Percentiles rank a stretch among this genome's conserved stretches.
phyloP scores from a whole-genome alignment of 2,888 invertebrate genomes.

The Amitus sp. region DNA sequence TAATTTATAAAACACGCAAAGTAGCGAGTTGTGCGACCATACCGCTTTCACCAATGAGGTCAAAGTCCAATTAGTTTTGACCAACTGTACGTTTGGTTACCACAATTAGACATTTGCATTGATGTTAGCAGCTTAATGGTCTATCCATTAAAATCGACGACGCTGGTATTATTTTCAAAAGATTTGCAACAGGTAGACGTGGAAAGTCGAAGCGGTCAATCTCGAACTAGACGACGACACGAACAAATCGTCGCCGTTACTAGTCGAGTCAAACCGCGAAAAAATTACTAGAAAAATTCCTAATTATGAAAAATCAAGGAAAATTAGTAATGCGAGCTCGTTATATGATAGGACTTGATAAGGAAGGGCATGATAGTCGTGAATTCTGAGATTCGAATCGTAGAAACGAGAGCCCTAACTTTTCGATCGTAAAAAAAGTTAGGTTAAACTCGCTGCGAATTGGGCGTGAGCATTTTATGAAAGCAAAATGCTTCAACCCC shows the following conservation, averaged over 20 bases:
- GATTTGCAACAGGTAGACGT: constrained; percentile 11
- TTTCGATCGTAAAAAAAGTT: too few relatives aligned
- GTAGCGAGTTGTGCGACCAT: constrained; percentile 58
- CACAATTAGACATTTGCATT: constrained; percentile 65
- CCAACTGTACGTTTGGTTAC: constrained; percentile 54
- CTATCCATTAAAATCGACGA: constrained; percentile 28
- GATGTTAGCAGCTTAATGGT: constrained; percentile 61
- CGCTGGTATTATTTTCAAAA: constrained; percentile 18
- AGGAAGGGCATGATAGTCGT: too few relatives aligned
- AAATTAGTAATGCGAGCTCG: too few relatives aligned
- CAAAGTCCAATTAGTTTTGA: constrained; percentile 63
- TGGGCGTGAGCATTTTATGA: too few relatives aligned
- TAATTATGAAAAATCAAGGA: too few relatives aligned
- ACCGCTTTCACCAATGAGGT: constrained; percentile 63
- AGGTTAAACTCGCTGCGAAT: too few relatives aligned
- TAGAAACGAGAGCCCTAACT: too few relatives aligned
- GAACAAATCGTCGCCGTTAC: constrained; percentile 58
- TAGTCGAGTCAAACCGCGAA: constrained; percentile 45
- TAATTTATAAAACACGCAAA: constrained; percentile 10
- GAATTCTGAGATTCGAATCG: too few relatives aligned
- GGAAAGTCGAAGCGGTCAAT: constrained; percentile 30
- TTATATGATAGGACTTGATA: too few relatives aligned
- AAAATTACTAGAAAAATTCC: too few relatives aligned
- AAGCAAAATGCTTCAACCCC: too few relatives aligned
- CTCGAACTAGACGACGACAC: constrained; percentile 58